phyloP scores from a whole-genome alignment of 2,888 invertebrate species.

The Syritta pipiens region DNA sequence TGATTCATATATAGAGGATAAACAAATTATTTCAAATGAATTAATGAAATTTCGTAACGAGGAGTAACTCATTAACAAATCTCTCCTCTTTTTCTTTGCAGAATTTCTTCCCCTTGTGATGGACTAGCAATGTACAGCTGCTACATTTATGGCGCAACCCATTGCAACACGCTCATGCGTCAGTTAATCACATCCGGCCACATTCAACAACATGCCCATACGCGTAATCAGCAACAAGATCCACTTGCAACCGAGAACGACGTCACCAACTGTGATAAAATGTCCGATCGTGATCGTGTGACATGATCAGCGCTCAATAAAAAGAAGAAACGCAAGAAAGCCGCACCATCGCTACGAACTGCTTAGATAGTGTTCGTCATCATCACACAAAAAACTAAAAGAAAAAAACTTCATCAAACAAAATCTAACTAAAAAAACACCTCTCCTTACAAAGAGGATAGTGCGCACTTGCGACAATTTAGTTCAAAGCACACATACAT shows the following conservation, averaged over 20 bases:
- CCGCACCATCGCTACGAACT: constrained; percentile 27
- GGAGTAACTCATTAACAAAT: background rate
- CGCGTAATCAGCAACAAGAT: constrained; percentile 11
- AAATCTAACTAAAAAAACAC: background rate
- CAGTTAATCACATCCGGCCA: constrained; percentile 29
- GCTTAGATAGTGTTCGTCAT: constrained; percentile 43
- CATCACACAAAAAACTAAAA: constrained; percentile 12
- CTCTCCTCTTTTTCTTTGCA: background rate
- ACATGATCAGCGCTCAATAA: constrained; percentile 62
- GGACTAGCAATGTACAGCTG: constrained; percentile 19
- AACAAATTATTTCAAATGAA: too few relatives aligned
- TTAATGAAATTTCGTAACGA: too few relatives aligned
- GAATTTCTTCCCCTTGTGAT: constrained; percentile 8
- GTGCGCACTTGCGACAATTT: background rate
- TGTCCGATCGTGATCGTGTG: constrained; percentile 68
- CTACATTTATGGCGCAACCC: background rate
- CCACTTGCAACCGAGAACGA: constrained; percentile 14
- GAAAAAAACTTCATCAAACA: background rate
- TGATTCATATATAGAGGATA: too few relatives aligned
- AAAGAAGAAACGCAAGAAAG: constrained; percentile 33
- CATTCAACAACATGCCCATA: constrained; percentile 34
- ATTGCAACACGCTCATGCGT: constrained; percentile 20
- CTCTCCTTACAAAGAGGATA: constrained; percentile 3
- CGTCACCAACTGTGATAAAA: constrained; percentile 56
- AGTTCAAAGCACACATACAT: constrained; percentile 33